phyloP scores from a whole-genome alignment of 2,888 invertebrate species.

The Ophonus ardosiacus region DNA sequence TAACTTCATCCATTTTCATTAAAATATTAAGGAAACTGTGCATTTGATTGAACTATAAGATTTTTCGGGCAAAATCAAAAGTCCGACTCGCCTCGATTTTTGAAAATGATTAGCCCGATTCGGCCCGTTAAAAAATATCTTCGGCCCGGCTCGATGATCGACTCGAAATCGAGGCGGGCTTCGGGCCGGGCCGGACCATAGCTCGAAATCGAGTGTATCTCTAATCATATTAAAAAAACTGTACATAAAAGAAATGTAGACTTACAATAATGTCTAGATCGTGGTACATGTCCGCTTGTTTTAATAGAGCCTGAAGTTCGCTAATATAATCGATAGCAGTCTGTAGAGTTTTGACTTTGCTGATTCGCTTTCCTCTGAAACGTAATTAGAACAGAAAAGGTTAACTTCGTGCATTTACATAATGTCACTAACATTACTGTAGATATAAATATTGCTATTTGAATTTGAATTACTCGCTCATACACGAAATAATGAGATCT shows the following conservation, averaged over 20 bases:
- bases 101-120: too few species aligned
- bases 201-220: too few species aligned
- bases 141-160: too few species aligned
- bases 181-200: too few species aligned
- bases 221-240: not conserved
- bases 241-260: not conserved
- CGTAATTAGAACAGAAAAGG: constrained; percentile 42
- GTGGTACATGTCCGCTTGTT: constrained; percentile 66
- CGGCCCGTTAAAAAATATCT: too few species aligned
- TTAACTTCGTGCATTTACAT: constrained; percentile 52
- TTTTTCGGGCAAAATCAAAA: too few species aligned
- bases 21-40: too few species aligned
- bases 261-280: constrained; percentile 61
- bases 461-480: not conserved
- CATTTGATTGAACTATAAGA: too few species aligned
- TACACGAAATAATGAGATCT: not conserved
- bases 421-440: constrained; percentile 35
- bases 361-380: constrained; percentile 78
- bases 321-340: constrained; percentile 82
- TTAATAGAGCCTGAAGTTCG: constrained; percentile 76
- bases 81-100: too few species aligned
- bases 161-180: too few species aligned
- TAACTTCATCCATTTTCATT: too few species aligned
- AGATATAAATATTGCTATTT: not conserved
- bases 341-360: constrained; percentile 82